Evolutionary conservation across 2,888 invertebrate species (phyloP).

Genomic region (Ptychoptera contaminata): DNA sequence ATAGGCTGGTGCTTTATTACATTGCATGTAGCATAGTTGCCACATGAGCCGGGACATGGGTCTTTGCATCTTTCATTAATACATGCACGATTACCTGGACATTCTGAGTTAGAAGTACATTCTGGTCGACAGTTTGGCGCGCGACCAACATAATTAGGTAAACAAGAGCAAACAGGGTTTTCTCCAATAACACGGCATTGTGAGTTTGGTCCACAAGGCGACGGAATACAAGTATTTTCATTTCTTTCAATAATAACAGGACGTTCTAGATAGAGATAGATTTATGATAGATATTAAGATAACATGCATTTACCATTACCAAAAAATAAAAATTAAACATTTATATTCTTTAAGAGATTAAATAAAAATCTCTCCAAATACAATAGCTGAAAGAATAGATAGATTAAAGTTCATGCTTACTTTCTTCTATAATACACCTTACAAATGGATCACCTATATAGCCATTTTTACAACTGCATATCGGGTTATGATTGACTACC

Average conservation of each 20-base stretch:
- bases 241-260: slow-evolving; percentile 26
- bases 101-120: slow-evolving; percentile 72
- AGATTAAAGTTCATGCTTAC: slow-evolving; percentile 34
- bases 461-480: slow-evolving; percentile 63
- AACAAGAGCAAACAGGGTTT: slow-evolving; percentile 66
- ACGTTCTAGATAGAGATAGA: slow-evolving; percentile 5
- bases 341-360: no score
- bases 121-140: slow-evolving; percentile 77
- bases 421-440: slow-evolving; percentile 48
- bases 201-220: slow-evolving; percentile 73
- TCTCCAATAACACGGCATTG: slow-evolving; percentile 58
- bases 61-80: slow-evolving; percentile 64
- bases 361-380: no score
- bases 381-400: no score
- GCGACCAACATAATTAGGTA: slow-evolving; percentile 62
- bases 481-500: slow-evolving; percentile 71
- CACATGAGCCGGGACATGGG: slow-evolving; percentile 77
- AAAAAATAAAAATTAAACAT: no score
- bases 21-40: slow-evolving; percentile 57
- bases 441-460: slow-evolving; percentile 70
- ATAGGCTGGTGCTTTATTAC: slow-evolving; percentile 72
- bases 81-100: slow-evolving; percentile 69
- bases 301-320: no score
- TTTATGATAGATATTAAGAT: no score
- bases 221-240: slow-evolving; percentile 61